Evolutionary conservation across 2,888 invertebrate species (phyloP), one percentile per base, ranked within the genome.

Genomic region (Andrena minutula): DNA sequence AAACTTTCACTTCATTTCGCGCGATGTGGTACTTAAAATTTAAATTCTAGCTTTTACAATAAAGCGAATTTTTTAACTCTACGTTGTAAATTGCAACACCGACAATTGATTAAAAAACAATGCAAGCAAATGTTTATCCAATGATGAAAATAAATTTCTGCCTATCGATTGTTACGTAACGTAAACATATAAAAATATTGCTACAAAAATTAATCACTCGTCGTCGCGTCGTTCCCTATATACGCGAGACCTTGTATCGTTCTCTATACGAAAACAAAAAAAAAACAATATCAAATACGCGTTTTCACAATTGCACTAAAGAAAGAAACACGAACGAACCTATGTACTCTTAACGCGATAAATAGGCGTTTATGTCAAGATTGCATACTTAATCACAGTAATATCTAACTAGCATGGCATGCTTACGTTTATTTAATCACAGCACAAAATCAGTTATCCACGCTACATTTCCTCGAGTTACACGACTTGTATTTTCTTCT

Each of bases 371-470:
- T 79, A 73, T 65, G 61, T 83, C 12, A 77, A 85, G 70, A 87
- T 85, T 85, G 80, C 77, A 79, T 83, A 85, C 81, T 83, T 83
- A 87, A 87, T 87, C 77, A 83, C 83, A 87, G 66, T 83, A 81
- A 81, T 65, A 82, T 71, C 65, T 82, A 87, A 83, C 71, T 82
- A 87, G 83, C 79, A 79, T 83, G 83, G 84, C 84, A 85, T 87
- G 74, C 85, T 85, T 87, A 87, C 85, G 51, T 84, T 82, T 87
- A 82, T 75, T 77, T 83, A 79, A 87, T 87, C 87, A 85, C 87
- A 87, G 87, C 83, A 87, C 81, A 85, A 87, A 87, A 87, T 85
- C 84, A 87, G 83, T 87, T 86, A 80, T 83, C 80, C 76, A 77
- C 49, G 65, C 26, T 70, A 76, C 69, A 72, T 63, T 71, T 82